These are phyloP conservation scores for Sinosuthora webbiana DNA, from an alignment of 2,113 vertebrate species.

Conservation along the genomic window DNA sequence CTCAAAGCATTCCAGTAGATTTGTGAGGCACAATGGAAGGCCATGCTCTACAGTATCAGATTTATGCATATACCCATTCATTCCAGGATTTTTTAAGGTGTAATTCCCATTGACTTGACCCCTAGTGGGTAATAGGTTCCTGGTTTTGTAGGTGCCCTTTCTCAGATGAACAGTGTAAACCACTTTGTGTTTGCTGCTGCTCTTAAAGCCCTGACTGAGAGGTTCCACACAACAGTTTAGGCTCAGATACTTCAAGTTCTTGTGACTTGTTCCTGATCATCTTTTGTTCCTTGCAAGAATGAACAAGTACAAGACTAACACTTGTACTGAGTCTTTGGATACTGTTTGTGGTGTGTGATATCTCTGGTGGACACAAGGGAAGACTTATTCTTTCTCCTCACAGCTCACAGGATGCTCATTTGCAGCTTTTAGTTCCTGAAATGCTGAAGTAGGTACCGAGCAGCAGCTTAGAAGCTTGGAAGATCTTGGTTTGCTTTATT, in stretches of 20 bases:
- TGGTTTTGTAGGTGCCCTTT: neutral
- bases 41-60: accelerated
- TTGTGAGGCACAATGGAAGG: neutral
- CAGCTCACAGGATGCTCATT: neutral
- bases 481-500: neutral
- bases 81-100: neutral
- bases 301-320: neutral
- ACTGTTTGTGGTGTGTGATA: neutral
- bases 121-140: neutral
- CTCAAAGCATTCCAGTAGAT: neutral
- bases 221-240: neutral
- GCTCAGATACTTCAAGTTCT: neutral
- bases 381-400: neutral
- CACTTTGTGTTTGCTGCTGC: neutral
- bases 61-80: neutral
- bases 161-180: neutral
- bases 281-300: neutral
- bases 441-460: neutral
- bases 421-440: neutral
- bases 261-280: neutral
- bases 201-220: neutral
- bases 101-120: neutral
- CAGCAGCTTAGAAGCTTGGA: neutral
- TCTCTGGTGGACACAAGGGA: neutral
- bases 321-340: neutral